Base-by-base conservation (phyloP, 2,113 vertebrate species). In the Riparia riparia region DNA sequence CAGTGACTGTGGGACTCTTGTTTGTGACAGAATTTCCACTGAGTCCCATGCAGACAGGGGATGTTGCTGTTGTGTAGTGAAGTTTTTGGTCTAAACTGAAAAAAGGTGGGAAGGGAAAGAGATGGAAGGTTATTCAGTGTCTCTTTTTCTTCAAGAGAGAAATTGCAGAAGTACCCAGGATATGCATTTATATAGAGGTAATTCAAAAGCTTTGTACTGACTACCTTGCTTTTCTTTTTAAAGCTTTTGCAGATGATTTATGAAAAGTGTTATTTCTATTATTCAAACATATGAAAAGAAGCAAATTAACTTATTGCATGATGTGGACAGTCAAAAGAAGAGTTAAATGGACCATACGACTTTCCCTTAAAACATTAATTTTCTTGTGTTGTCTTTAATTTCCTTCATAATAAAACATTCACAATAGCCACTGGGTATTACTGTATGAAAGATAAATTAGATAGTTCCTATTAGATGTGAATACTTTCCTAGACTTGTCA, bases 361-460 rank as follows among this genome's bases (percentile, higher is more conserved):
- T 65, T 93, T 92, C 64, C 90, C 63, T 95, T 95, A 94, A 97
- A 97, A 93, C 91, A 95, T 61, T 64, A 95, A 96, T 97, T 97
- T 92, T 74, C 91, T 96, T 96, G 86, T 95, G 87, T 96, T 97
- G 54, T 88, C 76, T 97, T 95, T 96, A 91, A 96, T 97, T 98
- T 97, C 95, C 91, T 94, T 95, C 70, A 94, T 97, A 97, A 91
- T 93, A 94, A 93, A 91, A 95, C 60, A 78, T 83, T 97, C 89
- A 90, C 92, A 94, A 92, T 97, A 95, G 94, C 93, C 93, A 94
- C 54, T 91, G 87, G 79, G 76, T 95, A 97, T 97, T 97, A 96
- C 80, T 72, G 77, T 90, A 92, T 77, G 79, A 94, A 93, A 93
- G 63, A 66, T 89, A 73, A 97, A 95, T 97, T 97, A 97, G 94